Base-by-base conservation (phyloP, 2,888 invertebrate genomes). In the Aphelenchoides bicaudatus region DNA sequence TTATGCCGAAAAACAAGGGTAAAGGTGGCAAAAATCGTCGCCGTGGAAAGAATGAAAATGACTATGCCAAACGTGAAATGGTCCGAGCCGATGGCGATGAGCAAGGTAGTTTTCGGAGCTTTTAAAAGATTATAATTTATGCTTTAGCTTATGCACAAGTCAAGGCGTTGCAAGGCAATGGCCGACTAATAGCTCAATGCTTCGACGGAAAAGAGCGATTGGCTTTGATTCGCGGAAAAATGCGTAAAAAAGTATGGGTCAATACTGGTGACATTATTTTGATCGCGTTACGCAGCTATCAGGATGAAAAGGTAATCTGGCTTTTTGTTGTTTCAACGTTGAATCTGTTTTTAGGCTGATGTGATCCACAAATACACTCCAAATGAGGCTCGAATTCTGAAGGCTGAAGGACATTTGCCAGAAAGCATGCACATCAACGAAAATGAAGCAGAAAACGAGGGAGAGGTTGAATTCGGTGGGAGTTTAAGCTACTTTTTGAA, bases 1-100 rank as follows among this genome's bases (percentile, higher is more conserved):
- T n/a, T n/a, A 76, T 76, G 76, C 76, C 76, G 56, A 76, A 76
- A 68, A 76, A 76, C 66, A 76, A 76, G 68, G 96, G 98, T 88
- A 98, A 98, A 88, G 98, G 98, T 88, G 98, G 98, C 86, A 98
- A 98, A 86, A 98, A 98, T 85, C 87, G 98, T 80, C 89, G 96
- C 83, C 88, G 98, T 84, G 98, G 98, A 83, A 98, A 98, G 87
- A 98, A 98, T 81, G 98, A 98, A 84, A 98, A 98, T 82, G 98
- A 98, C 85, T 91, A 93, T 59, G 93, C 94, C 81, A 98, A 98
- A 83, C 88, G 98, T 85, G 98, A 98, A 83, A 86, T 98, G 64
- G 93, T 96, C 85, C 96, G 96, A 84, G 96, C 98, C 84, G 94
- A 96, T 84, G 94, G 94, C 70, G 94, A 96, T 86, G 86, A 73